These are phyloP conservation scores for Nemopilema nomurai DNA, from an alignment of 30 jellyfish, hydroid and myxozoan genomes.

Conservation along the genomic window DNA sequence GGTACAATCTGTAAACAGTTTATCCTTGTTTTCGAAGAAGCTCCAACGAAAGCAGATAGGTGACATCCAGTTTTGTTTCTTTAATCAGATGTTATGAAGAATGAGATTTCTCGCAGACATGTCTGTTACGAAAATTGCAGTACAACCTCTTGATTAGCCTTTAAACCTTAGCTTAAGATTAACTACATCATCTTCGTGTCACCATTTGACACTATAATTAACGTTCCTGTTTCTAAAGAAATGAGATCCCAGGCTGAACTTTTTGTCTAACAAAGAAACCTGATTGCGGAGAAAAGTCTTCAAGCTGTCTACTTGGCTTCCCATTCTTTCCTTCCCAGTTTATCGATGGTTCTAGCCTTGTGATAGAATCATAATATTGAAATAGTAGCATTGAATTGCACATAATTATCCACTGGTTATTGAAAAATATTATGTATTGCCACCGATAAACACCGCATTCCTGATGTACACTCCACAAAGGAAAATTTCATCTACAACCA, in stretches of 20 bases:
- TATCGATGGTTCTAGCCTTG: background rate
- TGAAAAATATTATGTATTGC: too few species aligned
- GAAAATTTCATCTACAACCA: too few species aligned
- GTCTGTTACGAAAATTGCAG: background rate
- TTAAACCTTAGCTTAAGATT: background rate
- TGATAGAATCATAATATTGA: background rate
- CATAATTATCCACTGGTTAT: too few species aligned
- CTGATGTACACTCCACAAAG: too few species aligned
- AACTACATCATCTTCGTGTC: background rate
- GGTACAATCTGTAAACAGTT: too few species aligned
- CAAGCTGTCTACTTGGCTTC: background rate
- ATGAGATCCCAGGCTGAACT: background rate
- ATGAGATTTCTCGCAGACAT: background rate
- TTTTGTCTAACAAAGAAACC: background rate
- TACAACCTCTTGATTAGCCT: background rate
- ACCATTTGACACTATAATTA: background rate
- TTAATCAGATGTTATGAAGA: background rate
- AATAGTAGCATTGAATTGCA: too few species aligned
- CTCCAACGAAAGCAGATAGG: too few species aligned
- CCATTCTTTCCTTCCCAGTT: background rate
- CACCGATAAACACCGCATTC: too few species aligned
- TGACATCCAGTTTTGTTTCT: background rate
- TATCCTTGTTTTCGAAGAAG: too few species aligned
- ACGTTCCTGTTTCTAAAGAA: background rate
- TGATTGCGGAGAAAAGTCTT: background rate